These are phyloP conservation scores for Micromys minutus DNA, from an alignment of 2,113 vertebrate genomes.

Conservation along the genomic window DNA sequence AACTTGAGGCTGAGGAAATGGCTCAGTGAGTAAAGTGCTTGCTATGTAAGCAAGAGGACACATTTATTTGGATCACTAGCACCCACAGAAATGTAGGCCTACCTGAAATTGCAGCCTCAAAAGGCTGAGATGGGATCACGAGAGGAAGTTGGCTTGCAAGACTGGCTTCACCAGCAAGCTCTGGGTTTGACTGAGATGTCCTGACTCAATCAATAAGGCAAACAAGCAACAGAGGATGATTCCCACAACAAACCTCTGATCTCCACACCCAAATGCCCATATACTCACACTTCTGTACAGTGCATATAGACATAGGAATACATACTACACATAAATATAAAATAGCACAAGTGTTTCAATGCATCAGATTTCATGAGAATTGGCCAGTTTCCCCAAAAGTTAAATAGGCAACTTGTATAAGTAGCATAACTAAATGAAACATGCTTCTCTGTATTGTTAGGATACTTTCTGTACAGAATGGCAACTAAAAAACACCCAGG, in stretches of 20 bases:
- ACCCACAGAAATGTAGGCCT: background rate
- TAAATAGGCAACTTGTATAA: background rate
- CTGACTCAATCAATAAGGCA: background rate
- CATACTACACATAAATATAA: background rate
- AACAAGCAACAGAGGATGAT: background rate
- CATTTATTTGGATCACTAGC: background rate
- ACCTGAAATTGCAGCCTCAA: background rate
- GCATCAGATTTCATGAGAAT: background rate
- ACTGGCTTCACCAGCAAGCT: background rate
- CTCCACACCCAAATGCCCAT: background rate
- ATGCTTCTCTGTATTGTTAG: background rate
- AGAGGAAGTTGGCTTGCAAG: background rate
- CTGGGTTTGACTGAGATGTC: background rate
- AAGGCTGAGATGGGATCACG: background rate
- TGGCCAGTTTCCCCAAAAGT: slow-evolving; percentile 30
- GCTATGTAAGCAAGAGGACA: background rate
- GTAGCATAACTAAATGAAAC: background rate
- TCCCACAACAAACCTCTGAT: background rate
- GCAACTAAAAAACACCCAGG: background rate
- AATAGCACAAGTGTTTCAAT: background rate
- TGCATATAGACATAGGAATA: background rate
- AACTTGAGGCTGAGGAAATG: background rate
- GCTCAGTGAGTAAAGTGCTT: background rate
- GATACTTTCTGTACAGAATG: background rate
- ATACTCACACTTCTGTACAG: background rate